Percentiles rank a stretch among this genome's conserved stretches.
Evolutionary conservation across 2,888 invertebrate genomes (phyloP).

Genomic region (Microchrysa polita): DNA sequence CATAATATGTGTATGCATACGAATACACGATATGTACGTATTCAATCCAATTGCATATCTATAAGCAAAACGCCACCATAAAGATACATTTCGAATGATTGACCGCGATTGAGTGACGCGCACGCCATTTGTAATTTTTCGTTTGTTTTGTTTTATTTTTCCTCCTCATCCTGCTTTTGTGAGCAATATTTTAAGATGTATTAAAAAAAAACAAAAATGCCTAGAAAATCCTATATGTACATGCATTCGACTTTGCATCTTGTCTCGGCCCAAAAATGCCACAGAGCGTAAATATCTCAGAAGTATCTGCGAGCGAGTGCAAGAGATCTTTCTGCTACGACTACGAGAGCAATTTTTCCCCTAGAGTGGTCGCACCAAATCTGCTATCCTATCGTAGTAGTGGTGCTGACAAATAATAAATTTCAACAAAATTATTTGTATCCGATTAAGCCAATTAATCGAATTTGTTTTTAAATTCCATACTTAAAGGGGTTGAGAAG

Average conservation of each 20-base stretch:
- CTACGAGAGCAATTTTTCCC: conserved; percentile 17
- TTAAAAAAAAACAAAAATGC: conserved; percentile 28
- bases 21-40: too few species aligned
- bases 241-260: not conserved
- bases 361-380: too few species aligned
- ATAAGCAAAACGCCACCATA: conserved; percentile 6
- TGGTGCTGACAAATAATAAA: not conserved
- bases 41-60: not conserved
- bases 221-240: not conserved
- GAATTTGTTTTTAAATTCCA: conserved; percentile 15
- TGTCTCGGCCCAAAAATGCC: too few species aligned
- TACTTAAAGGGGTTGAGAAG: not conserved
- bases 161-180: too few species aligned
- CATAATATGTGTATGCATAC: not conserved
- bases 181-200: too few species aligned
- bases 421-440: not conserved
- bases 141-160: not conserved
- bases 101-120: conserved; percentile 25
- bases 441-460: conserved; percentile 3
- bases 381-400: not conserved
- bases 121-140: conserved; percentile 48
- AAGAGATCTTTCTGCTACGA: not conserved
- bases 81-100: conserved; percentile 7
- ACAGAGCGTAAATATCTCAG: too few species aligned
- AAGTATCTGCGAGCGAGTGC: too few species aligned